These are phyloP conservation scores for Xiphophorus hellerii DNA, from an alignment of 2,113 vertebrate genomes.

Conservation along the genomic window DNA sequence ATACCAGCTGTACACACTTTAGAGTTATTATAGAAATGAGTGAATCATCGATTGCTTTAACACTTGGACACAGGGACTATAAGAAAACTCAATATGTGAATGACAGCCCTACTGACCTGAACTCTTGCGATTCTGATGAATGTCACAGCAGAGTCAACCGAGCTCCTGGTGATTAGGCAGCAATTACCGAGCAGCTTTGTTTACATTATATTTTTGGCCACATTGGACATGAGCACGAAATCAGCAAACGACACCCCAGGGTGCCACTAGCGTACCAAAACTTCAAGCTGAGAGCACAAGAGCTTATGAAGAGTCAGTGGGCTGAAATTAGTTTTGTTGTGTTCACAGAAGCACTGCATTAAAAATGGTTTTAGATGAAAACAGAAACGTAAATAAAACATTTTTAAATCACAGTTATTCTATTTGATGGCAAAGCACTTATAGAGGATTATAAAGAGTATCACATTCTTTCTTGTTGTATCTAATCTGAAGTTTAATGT, in stretches of 20 bases:
- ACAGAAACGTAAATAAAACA: not conserved
- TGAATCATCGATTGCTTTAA: constrained; percentile 57
- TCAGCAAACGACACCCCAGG: constrained; percentile 10
- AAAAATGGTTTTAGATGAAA: constrained; percentile 2
- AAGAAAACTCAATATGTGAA: constrained; percentile 47
- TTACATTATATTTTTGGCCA: constrained; percentile 31
- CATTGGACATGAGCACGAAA: constrained; percentile 22
- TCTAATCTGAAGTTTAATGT: too few species aligned
- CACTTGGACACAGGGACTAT: constrained; percentile 34
- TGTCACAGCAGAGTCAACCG: constrained; percentile 21
- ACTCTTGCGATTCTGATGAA: constrained; percentile 28
- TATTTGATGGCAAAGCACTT: too few species aligned
- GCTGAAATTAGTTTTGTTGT: constrained; percentile 15
- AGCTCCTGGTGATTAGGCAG: constrained; percentile 35
- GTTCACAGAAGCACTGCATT: not conserved
- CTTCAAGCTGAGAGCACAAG: constrained; percentile 11
- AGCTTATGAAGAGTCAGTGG: constrained; percentile 1
- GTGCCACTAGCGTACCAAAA: not conserved
- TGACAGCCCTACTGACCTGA: constrained; percentile 6
- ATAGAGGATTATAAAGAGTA: too few species aligned
- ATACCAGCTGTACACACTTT: constrained; percentile 16
- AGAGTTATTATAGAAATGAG: constrained; percentile 43
- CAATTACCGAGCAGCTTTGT: constrained; percentile 27
- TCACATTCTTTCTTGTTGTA: too few species aligned
- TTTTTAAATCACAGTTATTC: not conserved